Base-by-base conservation (phyloP, 2,797 vertebrate species). In the Sylvia borin region DNA sequence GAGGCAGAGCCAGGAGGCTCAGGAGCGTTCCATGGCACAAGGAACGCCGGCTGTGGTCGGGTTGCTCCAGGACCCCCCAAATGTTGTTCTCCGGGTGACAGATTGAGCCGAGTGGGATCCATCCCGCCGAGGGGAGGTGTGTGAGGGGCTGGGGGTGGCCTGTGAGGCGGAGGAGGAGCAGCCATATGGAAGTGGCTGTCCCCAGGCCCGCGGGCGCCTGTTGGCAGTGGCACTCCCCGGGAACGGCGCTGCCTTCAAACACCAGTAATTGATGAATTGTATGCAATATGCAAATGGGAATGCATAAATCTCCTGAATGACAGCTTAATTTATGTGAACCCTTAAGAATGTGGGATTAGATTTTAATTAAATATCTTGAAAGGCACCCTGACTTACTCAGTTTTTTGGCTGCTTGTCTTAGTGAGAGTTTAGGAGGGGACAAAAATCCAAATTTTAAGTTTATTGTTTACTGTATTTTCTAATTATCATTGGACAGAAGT, bases 331-430 rank as follows among this genome's bases (percentile, higher is more conserved):
- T 98, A 98, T 98, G 97, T 97, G 97, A 97, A 97, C 97, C 97
- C 98, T 98, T 98, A 98, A 98, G 98, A 98, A 98, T 97, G 97
- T 97, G 95, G 97, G 98, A 98, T 98, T 98, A 98, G 97, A 98
- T 98, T 98, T 98, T 98, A 98, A 98, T 98, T 98, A 98, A 98
- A 98, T 98, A 97, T 98, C 97, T 98, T 98, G 97, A 98, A 98
- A 98, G 98, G 97, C 97, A 98, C 97, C 97, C 97, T 98, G 98
- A 98, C 97, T 98, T 98, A 90, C 90, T 97, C 88, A 31, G 65
- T 32, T 95, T 97, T 98, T 97, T 97, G 98, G 96, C 97, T 97
- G 74, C 94, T 95, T 95, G 78, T 96, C 91, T 97, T 97, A 95
- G 89, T 24, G 85, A 72, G 80, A 80, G 65, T 94, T 90, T 60